Evolutionary conservation across 2,797 vertebrate species (phyloP).

Genomic region (Gila robusta): DNA sequence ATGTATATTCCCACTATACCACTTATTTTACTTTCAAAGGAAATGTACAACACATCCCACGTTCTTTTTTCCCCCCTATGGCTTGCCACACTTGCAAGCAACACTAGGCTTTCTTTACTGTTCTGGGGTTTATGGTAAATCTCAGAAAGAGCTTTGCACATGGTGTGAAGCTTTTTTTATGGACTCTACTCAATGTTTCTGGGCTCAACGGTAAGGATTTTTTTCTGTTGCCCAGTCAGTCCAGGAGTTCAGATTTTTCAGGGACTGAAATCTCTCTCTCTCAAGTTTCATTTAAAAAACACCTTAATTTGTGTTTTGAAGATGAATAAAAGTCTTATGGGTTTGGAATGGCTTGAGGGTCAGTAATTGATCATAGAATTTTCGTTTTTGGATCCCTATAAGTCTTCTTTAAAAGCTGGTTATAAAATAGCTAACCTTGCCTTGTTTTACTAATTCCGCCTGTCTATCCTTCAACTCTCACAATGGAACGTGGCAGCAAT

Average conservation of each 20-base stretch:
- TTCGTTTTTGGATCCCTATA: neutral
- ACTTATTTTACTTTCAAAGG: constrained; percentile 6
- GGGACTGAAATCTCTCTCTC: no score
- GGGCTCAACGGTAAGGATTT: neutral
- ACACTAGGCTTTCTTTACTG: constrained; percentile 9
- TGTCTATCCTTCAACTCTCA: neutral
- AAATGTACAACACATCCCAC: neutral
- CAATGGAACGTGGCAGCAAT: neutral
- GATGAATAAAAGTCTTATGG: neutral
- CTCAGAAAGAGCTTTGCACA: constrained; percentile 7
- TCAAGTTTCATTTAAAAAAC: no score
- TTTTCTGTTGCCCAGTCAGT: no score
- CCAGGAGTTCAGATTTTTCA: neutral
- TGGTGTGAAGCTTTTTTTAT: neutral
- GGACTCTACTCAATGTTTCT: neutral
- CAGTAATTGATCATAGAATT: neutral
- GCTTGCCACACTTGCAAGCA: neutral
- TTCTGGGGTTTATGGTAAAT: constrained; percentile 28
- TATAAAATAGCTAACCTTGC: neutral
- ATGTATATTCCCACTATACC: neutral
- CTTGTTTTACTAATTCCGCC: neutral
- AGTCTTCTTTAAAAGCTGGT: neutral
- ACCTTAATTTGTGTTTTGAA: no score
- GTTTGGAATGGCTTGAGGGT: neutral
- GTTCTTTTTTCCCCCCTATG: neutral